Evolutionary conservation across 2,888 invertebrate genomes (phyloP).

Genomic region (Saturnia japonica): DNA sequence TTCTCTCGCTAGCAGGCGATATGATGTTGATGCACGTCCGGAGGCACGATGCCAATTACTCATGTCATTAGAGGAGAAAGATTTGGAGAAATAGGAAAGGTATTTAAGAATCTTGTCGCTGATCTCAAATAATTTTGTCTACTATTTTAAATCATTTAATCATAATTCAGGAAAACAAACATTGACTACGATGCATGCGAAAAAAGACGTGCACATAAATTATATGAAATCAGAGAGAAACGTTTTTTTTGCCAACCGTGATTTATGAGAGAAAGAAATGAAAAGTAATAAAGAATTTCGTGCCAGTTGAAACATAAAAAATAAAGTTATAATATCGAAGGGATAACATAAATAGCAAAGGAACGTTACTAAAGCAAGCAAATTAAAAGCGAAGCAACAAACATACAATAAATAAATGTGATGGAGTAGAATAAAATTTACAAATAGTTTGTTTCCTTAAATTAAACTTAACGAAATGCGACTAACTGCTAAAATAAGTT

Average conservation of each 20-base stretch:
- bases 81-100: slow-evolving; percentile 50
- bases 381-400: slow-evolving; percentile 53
- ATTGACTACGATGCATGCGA: slow-evolving; percentile 49
- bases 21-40: slow-evolving; percentile 64
- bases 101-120: slow-evolving; percentile 75
- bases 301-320: slow-evolving; percentile 28
- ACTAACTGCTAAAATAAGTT: slow-evolving; percentile 55
- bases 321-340: slow-evolving; percentile 41
- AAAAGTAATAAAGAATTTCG: slow-evolving; percentile 27
- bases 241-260: slow-evolving; percentile 22
- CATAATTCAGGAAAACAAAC: slow-evolving; percentile 47
- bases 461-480: slow-evolving; percentile 41
- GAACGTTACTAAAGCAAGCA: slow-evolving; percentile 44
- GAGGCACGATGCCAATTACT: slow-evolving; percentile 52
- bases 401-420: slow-evolving; percentile 54
- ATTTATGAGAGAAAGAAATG: slow-evolving; percentile 30
- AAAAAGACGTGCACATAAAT: slow-evolving; percentile 68
- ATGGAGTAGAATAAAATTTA: slow-evolving; percentile 44
- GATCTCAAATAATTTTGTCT: slow-evolving; percentile 78
- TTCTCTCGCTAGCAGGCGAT: slow-evolving; percentile 58
- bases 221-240: slow-evolving; percentile 73
- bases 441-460: slow-evolving; percentile 50
- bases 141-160: slow-evolving; percentile 26
- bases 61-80: slow-evolving; percentile 47
- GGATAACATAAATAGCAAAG: slow-evolving; percentile 33